Evolutionary conservation across 2,113 vertebrate species (phyloP), one percentile per base, ranked within the genome.

Genomic region (Podocnemis expansa): DNA sequence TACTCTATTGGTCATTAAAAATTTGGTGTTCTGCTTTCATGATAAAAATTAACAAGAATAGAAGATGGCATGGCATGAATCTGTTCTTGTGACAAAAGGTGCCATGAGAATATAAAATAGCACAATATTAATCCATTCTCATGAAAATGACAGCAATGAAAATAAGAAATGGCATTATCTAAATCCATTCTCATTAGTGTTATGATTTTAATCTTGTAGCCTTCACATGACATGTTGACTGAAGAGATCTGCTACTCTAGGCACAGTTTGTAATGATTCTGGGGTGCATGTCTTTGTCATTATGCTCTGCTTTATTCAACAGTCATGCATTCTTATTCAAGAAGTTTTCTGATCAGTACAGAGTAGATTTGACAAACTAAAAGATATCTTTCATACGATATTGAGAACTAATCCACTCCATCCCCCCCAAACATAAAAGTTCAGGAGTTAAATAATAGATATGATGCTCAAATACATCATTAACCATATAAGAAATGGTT

Each of bases 141-240:
- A 91, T 86, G 83, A 96, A 96, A 96, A 93, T 89, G 80, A 94
- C 51, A 56, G 91, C 84, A 95, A 96, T 95, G 93, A 96, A 96
- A 97, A 97, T 95, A 93, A 97, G 89, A 95, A 95, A 96, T 94
- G 85, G 67, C 91, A 92, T 89, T 85, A 89, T 34, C 55, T 96
- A 93, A 92, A 96, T 95, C 95, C 75, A 92, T 95, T 96, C 95
- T 95, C 91, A 93, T 96, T 96, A 93, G 17, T 93, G 91, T 93
- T 95, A 94, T 96, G 93, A 92, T 58, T 95, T 85, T 76, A 97
- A 89, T 96, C 89, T 95, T 94, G 94, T 89, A 89, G 75, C 81
- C 88, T 67, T 96, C 92, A 91, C 83, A 84, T 63, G 82, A 31
- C 88, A 38, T 87, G 70, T 47, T 86, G 75, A 92, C 24, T 83